Evolutionary conservation across 2,797 vertebrate species (phyloP).

Genomic region (Echiichthys vipera): DNA sequence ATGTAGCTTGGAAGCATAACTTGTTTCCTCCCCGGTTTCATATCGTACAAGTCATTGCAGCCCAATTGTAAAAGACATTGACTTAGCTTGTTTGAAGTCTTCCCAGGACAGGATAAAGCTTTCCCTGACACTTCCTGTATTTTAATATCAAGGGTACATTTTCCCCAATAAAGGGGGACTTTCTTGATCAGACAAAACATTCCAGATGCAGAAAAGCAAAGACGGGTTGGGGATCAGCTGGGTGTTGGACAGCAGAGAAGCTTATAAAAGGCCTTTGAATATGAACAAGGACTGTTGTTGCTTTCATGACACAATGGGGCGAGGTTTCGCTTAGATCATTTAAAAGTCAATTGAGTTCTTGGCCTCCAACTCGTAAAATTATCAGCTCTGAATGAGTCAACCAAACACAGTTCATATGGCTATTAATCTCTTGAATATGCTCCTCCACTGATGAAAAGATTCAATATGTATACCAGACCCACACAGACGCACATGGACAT

Average conservation of each 20-base stretch:
- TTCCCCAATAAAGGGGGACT: background rate
- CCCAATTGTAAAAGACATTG: constrained; percentile 22
- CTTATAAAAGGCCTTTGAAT: background rate
- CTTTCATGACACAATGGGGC: constrained; percentile 5
- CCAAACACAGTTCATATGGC: constrained; percentile 37
- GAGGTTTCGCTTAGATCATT: constrained; percentile 27
- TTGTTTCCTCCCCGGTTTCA: background rate
- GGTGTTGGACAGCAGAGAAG: background rate
- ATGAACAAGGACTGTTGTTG: background rate
- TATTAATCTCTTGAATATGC: constrained; percentile 53
- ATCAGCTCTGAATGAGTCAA: constrained; percentile 48
- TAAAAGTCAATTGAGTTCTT: background rate
- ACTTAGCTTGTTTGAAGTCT: constrained; percentile 7
- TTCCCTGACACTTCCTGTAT: constrained; percentile 17
- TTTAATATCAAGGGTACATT: constrained; percentile 14
- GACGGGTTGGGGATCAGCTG: background rate
- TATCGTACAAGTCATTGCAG: constrained; percentile 25
- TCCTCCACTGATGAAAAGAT: constrained; percentile 42
- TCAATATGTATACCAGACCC: constrained; percentile 42
- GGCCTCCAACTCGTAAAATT: constrained; percentile 42
- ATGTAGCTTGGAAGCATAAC: background rate
- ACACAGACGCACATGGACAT: constrained; percentile 10
- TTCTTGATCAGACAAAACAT: constrained; percentile 8
- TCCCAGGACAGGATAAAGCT: constrained; percentile 17
- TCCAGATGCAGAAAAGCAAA: background rate